Evolutionary conservation across 2,113 vertebrate species (phyloP), one percentile per base, ranked within the genome.

Genomic region (Raphicerus campestris): DNA sequence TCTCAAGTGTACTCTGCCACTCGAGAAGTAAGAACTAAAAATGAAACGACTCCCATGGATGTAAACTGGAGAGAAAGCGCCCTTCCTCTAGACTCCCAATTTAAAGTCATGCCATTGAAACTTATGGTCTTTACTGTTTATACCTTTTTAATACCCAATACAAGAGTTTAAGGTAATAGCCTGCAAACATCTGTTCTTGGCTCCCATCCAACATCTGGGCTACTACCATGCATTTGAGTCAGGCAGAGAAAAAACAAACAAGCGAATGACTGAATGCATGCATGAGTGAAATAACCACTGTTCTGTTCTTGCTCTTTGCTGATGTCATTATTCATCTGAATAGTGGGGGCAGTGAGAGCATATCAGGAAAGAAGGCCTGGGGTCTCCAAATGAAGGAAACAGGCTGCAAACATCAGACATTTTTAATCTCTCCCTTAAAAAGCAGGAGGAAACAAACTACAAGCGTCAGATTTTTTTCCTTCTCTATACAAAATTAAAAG

Each of bases 91-190:
- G n/a, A 55, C 87, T 96, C 70, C 66, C 58, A 39, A 55, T 82
- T 94, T 94, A 88, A 91, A 84, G 73, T 60, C 77, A 55, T 73
- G 47, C 70, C 82, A 93, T 78, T 81, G 91, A 88, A 93, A 91
- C 60, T 2, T 53, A 96, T 0, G 3, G 53, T 39, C 90, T 91
- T 84, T 6, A 30, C 16, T 58, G 6, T 61, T 58, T 89, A 73
- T 49, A 56, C 58, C 4, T 73, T 91, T 88, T 81, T 70, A 45
- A 88, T 45, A 77, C 32, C 58, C 58, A 94, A 82, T 47, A 53
- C 17, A 49, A 84, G 86, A 53, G 30, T 45, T 24, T 53, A 86
- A 93, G 85, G 55, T 77, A 73, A 94, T 51, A 49, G 32, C 77
- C 84, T 24, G 2, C 7, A 84, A 87, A 85, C 77, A 89, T 28